Base-by-base conservation (phyloP, 2,797 vertebrate species). In the Lepilemur septentrionalis region DNA sequence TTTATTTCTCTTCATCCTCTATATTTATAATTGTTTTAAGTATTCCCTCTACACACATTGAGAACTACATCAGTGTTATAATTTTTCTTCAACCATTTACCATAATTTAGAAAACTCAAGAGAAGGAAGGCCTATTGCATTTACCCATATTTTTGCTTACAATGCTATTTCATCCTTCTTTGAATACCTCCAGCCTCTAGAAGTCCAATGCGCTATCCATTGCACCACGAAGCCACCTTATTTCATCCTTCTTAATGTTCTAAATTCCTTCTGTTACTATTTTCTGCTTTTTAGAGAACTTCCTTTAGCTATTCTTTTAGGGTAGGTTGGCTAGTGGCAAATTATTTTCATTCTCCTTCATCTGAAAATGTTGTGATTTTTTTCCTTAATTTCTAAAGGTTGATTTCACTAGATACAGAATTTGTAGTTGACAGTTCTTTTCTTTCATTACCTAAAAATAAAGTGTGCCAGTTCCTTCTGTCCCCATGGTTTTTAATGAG, bases 231-330 rank as follows among this genome's bases (percentile, higher is more conserved):
- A 38, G 38, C 38, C 38, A 38, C 38, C 38, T 38, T 75, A 61
- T 82, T 88, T 79, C 12, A 65, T 92, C 61, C n/a, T 88, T 93
- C 23, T 86, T 87, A 17, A 41, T 83, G 13, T 15, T 78, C 20
- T 28, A 55, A 65, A 87, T 88, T 87, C 18, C 25, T 76, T 57
- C 2, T 79, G 75, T 73, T 86, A 73, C 65, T 11, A 52, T 79
- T 87, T 89, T 82, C 48, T 94, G 86, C n/a, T 87, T 32, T 93
- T 87, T 75, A 69, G 50, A 70, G 28, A 95, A 85, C 69, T 85
- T 89, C 17, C 10, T 55, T 84, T 67, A 87, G 9, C 61, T 65
- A 63, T 41, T 94, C 23, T 91, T 93, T 85, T 41, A 85, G 52
- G 18, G 35, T 63, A 89, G 5, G 17, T 89, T 59, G 81, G 41